Evolutionary conservation across 1,140 invertebrate species (phyloP).

Genomic region (Planococcus citri): DNA sequence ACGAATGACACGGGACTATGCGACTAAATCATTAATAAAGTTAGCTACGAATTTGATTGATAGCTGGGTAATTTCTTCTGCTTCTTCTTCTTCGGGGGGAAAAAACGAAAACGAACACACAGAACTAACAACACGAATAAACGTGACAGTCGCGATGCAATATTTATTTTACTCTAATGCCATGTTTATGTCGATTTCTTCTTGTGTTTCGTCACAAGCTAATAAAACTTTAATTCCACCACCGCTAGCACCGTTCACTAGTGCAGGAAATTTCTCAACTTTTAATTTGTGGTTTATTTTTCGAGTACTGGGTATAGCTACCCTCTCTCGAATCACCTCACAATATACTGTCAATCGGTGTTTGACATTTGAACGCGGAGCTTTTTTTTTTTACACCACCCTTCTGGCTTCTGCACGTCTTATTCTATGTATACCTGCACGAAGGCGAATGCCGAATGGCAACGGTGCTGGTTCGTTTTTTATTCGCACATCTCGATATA

Average conservation of each 20-base stretch:
- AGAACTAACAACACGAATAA: not conserved
- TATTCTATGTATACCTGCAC: too few species aligned
- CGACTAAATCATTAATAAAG: constrained; percentile 4
- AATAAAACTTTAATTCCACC: not conserved
- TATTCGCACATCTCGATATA: too few species aligned
- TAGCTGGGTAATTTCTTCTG: not conserved
- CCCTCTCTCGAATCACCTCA: not conserved
- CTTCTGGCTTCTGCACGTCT: too few species aligned
- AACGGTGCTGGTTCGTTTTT: too few species aligned
- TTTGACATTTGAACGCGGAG: not conserved
- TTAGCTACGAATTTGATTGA: constrained; percentile 1
- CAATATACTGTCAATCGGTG: not conserved
- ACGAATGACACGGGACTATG: not conserved
- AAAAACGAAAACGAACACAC: too few species aligned
- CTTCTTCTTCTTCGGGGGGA: too few species aligned
- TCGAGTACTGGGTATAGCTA: too few species aligned
- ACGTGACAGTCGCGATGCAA: not conserved
- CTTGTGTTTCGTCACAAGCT: not conserved
- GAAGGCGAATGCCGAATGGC: too few species aligned
- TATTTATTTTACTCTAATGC: not conserved
- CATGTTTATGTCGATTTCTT: not conserved
- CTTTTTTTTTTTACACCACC: not conserved
- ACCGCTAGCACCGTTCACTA: too few species aligned
- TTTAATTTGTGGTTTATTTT: constrained; percentile 2
- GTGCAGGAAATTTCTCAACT: constrained; percentile 7